phyloP scores from a whole-genome alignment of 2,113 vertebrate species.

The Rhizomys pruinosus region DNA sequence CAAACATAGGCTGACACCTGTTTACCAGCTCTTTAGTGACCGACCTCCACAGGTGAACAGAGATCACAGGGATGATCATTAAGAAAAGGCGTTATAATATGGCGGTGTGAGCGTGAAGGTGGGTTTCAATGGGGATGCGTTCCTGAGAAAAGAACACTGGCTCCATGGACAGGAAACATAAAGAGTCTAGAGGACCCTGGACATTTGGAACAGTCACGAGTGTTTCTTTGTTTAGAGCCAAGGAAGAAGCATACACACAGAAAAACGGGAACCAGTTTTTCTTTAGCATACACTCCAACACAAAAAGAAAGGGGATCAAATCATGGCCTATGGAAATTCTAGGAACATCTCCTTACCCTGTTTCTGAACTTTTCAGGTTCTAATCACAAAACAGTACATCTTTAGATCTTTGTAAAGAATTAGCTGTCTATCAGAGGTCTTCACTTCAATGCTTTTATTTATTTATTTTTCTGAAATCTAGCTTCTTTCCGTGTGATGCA shows the following conservation, averaged over 20 bases:
- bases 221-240: not conserved
- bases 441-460: not conserved
- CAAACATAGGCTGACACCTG: constrained; percentile 25
- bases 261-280: not conserved
- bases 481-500: not conserved
- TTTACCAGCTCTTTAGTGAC: not conserved
- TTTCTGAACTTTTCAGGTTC: not conserved
- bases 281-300: not conserved
- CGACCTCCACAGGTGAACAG: not conserved
- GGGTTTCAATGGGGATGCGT: rapidly evolving
- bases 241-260: rapidly evolving
- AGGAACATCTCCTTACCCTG: not conserved
- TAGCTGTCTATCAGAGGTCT: not conserved
- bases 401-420: not conserved
- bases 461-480: not conserved
- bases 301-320: not conserved
- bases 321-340: not conserved
- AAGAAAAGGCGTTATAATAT: rapidly evolving
- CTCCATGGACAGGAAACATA: not conserved
- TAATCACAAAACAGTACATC: not conserved
- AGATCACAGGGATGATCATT: not conserved
- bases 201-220: rapidly evolving
- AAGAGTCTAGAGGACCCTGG: not conserved
- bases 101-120: rapidly evolving
- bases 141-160: too few relatives aligned